Base-by-base conservation (phyloP, 2,888 invertebrate species). In the Koerneria pararmatus region DNA sequence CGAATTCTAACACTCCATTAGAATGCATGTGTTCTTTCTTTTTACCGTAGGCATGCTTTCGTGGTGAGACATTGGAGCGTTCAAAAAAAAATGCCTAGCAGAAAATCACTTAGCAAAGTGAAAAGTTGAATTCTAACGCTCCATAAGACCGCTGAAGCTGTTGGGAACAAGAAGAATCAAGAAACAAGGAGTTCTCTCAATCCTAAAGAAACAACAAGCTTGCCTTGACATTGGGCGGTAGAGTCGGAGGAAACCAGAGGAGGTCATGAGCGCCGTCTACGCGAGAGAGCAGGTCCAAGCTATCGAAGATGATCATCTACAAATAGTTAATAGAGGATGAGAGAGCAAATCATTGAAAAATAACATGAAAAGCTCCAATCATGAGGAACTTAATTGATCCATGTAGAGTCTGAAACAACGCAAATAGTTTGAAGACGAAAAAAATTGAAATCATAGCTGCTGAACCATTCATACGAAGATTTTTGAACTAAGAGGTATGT, bases 251-350 rank as follows among this genome's bases (percentile, higher is more conserved):
- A 76, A 97, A 86, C 95, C 95, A 97, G 0, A 95, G 92, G 37
- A 97, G 89, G 85, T 94, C 93, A 80, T 94, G 95, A 32, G 93
- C 91, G 79, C 92, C 92, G 76, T 93, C 93, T 0, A 92, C 90
- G 0, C 92, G 93, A 5, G 94, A 95, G 59, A 98, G 87, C 84
- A 97, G 95, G 86, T 98, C 97, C 1, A 98, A 91, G 0, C 95
- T 95, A 85, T 98, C 97, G 79, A 98, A 86, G 84, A 93, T 94
- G 53, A 98, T 87, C 0, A 74, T 59, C 73, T 72, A 29, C 69
- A 69, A n/a, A n/a, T n/a, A 46, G 27, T 19, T 19, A 57, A 15
- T 15, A 5, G 15, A 22, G 24, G 27, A 15, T 54, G 41, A 15
- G 11, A 41, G 41, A 54, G 56, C 11, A 15, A 15, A 15, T 15